Evolutionary conservation across 1,140 invertebrate genomes (phyloP), one percentile per base, ranked within the genome.

Genomic region (Ostrea edulis): DNA sequence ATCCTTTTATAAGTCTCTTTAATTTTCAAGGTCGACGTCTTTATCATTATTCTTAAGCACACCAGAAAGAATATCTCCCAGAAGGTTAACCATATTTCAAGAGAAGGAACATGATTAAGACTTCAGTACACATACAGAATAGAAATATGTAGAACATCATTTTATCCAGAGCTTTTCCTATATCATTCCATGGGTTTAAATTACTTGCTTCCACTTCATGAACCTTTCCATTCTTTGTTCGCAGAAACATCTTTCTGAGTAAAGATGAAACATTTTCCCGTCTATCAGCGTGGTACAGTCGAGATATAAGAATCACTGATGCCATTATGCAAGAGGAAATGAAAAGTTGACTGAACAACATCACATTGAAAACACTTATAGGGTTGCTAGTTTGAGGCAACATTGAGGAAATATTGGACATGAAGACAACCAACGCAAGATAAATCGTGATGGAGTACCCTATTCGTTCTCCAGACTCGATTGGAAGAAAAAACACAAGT

Each of bases 381-480:
- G 71, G 71, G 25, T 81, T 81, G 25, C 25, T 35, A 14, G 71
- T 81, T 81, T 9, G 71, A 12, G 58, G 85, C 5, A 65, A 29
- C 68, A 65, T 65, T 68, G 25, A 35, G 71, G 85, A 86, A 71
- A 71, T 35, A 35, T 12, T 55, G 58, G 85, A 44, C 25, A 62
- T 44, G 29, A 68, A 62, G 8, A 65, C 55, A 35, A 20, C 22
- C 20, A 51, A 20, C 71, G 58, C 52, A 8, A 86, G 85, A 58
- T 29, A 71, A 9, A 84, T 51, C 29, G n/a, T 86, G 22, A 68
- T 86, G 0, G 35, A 52, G 11, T 81, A 81, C 25, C 71, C 44
- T 29, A 81, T 81, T 35, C 71, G 20, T 29, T 81, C 71, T 81
- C 71, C 71, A 22, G 71, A 81, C 22, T 81, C 71, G 0, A 51